phyloP scores from a whole-genome alignment of 2,888 invertebrate species.

The Eilema griseolum region DNA sequence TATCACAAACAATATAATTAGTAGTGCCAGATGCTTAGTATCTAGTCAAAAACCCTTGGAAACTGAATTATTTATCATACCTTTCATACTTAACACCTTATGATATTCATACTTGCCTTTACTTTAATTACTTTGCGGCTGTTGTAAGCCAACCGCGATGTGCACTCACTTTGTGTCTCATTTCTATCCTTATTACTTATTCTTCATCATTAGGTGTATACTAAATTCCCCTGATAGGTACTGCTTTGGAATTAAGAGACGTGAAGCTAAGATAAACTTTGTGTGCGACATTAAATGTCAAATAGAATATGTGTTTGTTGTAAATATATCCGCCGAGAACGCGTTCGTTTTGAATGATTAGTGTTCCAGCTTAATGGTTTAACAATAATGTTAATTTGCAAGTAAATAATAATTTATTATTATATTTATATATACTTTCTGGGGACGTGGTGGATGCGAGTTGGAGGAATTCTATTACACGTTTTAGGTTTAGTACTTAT shows the following conservation, averaged over 20 bases:
- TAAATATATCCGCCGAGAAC: slow-evolving; percentile 7
- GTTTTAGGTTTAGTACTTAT: no score
- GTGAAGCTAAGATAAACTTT: slow-evolving; percentile 30
- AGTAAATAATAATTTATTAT: not conserved
- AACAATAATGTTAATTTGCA: not conserved
- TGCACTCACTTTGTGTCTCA: slow-evolving; percentile 59
- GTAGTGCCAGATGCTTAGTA: not conserved
- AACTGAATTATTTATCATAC: not conserved
- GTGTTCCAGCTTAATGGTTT: slow-evolving; percentile 1
- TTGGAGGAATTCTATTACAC: no score
- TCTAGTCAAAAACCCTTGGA: not conserved
- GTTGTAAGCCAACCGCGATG: slow-evolving; percentile 33
- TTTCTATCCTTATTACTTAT: slow-evolving; percentile 65
- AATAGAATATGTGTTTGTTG: slow-evolving; percentile 47
- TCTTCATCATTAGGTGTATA: slow-evolving; percentile 53
- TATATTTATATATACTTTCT: no score
- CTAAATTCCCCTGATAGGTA: slow-evolving; percentile 44
- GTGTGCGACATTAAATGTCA: slow-evolving; percentile 34
- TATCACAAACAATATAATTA: no score
- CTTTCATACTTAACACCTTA: not conserved
- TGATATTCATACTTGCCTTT: not conserved
- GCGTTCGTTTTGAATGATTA: not conserved
- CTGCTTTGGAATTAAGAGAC: slow-evolving; percentile 42
- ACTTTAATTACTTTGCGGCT: not conserved
- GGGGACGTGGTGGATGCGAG: no score